phyloP scores from a whole-genome alignment of 2,888 invertebrate genomes.

The Cremastinae sp. region DNA sequence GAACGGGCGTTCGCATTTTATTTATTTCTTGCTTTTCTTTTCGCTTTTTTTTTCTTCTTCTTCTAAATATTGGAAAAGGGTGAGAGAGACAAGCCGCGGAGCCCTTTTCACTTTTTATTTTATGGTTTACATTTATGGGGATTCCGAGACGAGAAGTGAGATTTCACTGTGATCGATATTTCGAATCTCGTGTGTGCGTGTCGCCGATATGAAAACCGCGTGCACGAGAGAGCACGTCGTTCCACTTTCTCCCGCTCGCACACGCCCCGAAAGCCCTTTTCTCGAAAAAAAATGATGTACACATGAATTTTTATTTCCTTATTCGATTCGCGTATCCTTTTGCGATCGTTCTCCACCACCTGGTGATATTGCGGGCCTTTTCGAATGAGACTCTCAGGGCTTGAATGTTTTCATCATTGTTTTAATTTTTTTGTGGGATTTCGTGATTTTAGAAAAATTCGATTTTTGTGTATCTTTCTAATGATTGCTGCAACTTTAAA shows the following conservation, averaged over 20 bases:
- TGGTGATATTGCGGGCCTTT: too few relatives aligned
- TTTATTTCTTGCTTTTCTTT: too few relatives aligned
- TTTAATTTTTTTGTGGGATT: too few relatives aligned
- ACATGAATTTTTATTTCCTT: constrained; percentile 61
- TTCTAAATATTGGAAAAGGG: too few relatives aligned
- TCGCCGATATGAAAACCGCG: constrained; percentile 1
- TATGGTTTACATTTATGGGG: constrained; percentile 67
- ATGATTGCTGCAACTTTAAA: too few relatives aligned
- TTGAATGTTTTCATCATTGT: too few relatives aligned
- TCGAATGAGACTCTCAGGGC: too few relatives aligned
- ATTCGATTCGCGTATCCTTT: constrained; percentile 36
- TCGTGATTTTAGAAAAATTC: too few relatives aligned
- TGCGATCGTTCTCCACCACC: too few relatives aligned
- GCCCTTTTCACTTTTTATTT: constrained; percentile 58
- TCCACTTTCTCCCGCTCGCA: constrained; percentile 15
- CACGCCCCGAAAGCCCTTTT: constrained; percentile 36
- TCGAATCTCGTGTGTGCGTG: neutral
- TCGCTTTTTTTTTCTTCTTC: too few relatives aligned
- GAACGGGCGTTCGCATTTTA: constrained; percentile 8
- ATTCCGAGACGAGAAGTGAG: constrained; percentile 32
- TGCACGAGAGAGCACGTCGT: constrained; percentile 5
- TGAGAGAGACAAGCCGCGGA: constrained; percentile 18
- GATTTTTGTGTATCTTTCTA: too few relatives aligned
- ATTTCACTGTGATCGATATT: constrained; percentile 45
- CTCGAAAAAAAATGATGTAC: constrained; percentile 22